phyloP scores from a whole-genome alignment of 2,113 vertebrate species.

The Grammomys dolichurus region DNA sequence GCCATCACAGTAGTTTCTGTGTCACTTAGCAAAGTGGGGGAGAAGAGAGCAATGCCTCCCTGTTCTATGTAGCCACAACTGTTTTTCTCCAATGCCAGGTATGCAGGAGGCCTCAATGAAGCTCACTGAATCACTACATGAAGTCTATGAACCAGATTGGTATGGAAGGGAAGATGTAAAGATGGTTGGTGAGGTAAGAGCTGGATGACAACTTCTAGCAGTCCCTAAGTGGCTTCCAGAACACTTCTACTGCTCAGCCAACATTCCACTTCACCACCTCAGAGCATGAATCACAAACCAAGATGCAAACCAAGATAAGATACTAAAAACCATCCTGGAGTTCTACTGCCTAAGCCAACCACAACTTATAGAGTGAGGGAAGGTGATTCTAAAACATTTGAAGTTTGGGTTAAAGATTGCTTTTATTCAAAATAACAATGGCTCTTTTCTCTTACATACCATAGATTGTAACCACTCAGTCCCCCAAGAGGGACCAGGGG shows the following conservation, averaged over 20 bases:
- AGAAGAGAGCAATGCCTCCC: neutral
- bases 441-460: neutral
- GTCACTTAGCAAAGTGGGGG: neutral
- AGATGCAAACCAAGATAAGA: neutral
- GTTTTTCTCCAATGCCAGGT: constrained; percentile 85
- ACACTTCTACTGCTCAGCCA: too few relatives aligned
- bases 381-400: neutral
- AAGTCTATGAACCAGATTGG: constrained; percentile 99
- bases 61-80: neutral
- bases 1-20: neutral
- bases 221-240: neutral
- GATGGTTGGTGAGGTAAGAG: constrained; percentile 94
- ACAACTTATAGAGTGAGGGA: neutral
- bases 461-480: neutral
- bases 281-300: neutral
- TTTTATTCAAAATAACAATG: constrained; percentile 6
- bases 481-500: constrained; percentile 78
- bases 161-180: constrained; percentile 96
- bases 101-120: constrained; percentile 99
- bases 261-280: neutral
- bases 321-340: neutral
- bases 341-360: neutral
- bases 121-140: constrained; percentile 97
- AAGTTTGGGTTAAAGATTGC: neutral
- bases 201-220: neutral